Base-by-base conservation (phyloP, 2,888 invertebrate species). In the Amphipyra berbera region DNA sequence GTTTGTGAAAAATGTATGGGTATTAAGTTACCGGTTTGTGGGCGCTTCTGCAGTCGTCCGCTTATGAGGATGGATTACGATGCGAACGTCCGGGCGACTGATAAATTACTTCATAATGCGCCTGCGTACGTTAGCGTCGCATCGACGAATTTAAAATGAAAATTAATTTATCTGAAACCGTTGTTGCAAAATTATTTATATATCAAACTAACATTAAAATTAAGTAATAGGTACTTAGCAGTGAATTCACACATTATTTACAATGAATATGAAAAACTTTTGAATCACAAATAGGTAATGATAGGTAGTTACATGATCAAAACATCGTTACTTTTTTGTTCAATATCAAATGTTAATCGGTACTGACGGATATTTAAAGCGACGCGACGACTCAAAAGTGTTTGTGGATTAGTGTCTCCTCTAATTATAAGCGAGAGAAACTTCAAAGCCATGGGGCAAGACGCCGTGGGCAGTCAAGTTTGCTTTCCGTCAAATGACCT, bases 31-130 rank as follows among this genome's bases (percentile, higher is more conserved):
- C 76, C 75, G 75, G 84, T 81, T 73, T 77, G 82, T 75, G 79
- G 81, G 65, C 71, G 81, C 76, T 77, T 75, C 73, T 73, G 76
- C 75, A 77, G 76, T 78, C 61, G 68, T 61, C 73, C 75, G 78
- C 76, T 86, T 82, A 88, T 88, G 82, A 86, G 85, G 85, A 89
- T 86, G 82, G 86, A 89, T 89, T 84, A 82, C 81, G 66, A 63
- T 68, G 61, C 71, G 73, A 73, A 78, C 68, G 74, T 79, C 81
- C 72, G 78, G 69, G 69, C 60, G 55, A 57, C 81, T 84, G 85
- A 85, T 82, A 83, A 82, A 87, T 86, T 81, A 82, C 82, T 79
- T 79, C 74, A 78, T 84, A 84, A 85, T 79, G 78, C 78, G 76
- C 73, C 72, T 55, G 72, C 60, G 57, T 78, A 69, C 53, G 41